A percentile compares a stretch with the other conserved stretches of the same genome.
Evolutionary conservation across 2,113 vertebrate genomes (phyloP).

Genomic region (Lophura nycthemera): DNA sequence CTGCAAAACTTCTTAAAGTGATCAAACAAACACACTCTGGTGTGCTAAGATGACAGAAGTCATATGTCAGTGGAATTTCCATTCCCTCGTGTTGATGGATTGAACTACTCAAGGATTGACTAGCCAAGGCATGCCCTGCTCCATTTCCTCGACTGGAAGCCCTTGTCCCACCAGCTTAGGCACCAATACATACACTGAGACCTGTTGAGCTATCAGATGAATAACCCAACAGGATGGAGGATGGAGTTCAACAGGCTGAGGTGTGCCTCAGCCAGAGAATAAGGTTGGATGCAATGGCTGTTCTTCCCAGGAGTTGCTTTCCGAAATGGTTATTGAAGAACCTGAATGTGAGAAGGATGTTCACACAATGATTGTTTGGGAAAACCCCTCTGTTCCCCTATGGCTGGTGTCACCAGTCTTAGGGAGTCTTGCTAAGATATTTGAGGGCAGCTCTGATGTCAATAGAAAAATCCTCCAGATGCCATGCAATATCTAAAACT

Average conservation of each 20-base stretch:
- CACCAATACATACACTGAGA: neutral
- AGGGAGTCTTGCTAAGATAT: neutral
- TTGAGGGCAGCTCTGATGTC: neutral
- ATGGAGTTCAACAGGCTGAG: neutral
- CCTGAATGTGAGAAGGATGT: neutral
- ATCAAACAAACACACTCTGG: fast-evolving
- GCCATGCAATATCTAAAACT: neutral
- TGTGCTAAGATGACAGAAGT: neutral
- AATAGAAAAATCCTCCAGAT: neutral
- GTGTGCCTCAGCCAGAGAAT: neutral
- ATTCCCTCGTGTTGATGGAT: neutral
- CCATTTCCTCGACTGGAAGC: neutral
- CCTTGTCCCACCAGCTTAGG: neutral
- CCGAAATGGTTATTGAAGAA: neutral
- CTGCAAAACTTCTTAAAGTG: neutral
- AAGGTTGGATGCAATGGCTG: neutral
- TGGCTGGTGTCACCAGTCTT: fast-evolving
- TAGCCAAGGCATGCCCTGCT: neutral
- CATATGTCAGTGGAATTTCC: neutral
- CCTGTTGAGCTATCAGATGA: neutral
- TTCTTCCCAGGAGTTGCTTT: neutral
- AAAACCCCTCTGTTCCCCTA: neutral
- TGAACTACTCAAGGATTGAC: neutral
- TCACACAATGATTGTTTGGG: neutral
- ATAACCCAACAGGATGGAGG: neutral